Evolutionary conservation across 2,797 vertebrate species (phyloP), one percentile per base, ranked within the genome.

Genomic region (Clarias platycephalus): DNA sequence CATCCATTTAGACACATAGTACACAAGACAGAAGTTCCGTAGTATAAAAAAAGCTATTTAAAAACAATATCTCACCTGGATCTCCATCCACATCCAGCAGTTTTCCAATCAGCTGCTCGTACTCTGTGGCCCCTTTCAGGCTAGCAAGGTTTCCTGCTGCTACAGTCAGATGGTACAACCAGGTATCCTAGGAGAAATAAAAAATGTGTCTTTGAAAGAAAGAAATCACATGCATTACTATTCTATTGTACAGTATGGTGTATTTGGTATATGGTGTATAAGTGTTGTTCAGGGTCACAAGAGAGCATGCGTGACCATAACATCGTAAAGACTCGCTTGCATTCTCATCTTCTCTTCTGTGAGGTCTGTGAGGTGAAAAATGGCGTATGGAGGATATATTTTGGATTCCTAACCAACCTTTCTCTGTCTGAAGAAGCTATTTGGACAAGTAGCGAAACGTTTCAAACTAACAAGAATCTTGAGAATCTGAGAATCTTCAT

Each of bases 161-260:
- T 79, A 98, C 95, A 0, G 95, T 96, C 93, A 99, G 93, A 88
- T 99, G 97, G 91, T 99, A 99, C 86, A 97, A 90, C 97, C 98
- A 99, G 0, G 97, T 95, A 49, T 98, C 97, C 98, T 98, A 87
- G 71, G n/a, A 28, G 55, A 58, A 72, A 60, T 15, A 34, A 62
- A 79, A 62, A 20, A 20, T 9, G 0, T 64, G n/a, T 9, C 58
- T 18, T 78, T 16, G 40, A 79, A 63, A 26, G 4, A 49, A 28
- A n/a, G 31, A 44, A 18, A 18, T 26, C 15, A 34, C 20, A 76
- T 31, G 49, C 8, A 76, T 24, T 31, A 5, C 28, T 22, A 57
- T 75, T 53, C n/a, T 12, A 22, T 57, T 75, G 9, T 22, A 57
- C 3, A 8, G 13, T 12, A 22, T 20, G 10, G 9, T 10, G 62